Percentiles rank a stretch among this genome's conserved stretches.
Conservation (phyloP, 2,888 invertebrate genomes). For the Scaptomyza flava region DNA sequence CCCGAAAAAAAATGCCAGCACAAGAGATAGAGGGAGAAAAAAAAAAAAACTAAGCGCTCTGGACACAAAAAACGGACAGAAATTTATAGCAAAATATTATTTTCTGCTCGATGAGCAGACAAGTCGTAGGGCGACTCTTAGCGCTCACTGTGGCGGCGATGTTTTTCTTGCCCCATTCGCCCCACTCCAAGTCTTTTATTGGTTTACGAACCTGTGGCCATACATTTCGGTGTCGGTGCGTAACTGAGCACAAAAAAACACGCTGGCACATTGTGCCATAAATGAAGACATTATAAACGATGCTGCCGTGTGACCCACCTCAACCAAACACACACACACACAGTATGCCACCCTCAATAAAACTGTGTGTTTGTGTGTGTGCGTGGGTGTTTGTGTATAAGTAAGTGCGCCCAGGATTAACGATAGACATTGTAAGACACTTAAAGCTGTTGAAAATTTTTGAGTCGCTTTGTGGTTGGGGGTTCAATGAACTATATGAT, state of each 20-base stretch:
- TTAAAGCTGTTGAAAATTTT: conserved; percentile 76
- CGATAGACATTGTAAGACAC: conserved; percentile 79
- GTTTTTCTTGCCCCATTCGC: conserved; percentile 4
- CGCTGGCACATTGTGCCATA: conserved; percentile 74
- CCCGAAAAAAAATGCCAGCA: conserved; percentile 24
- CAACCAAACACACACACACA: conserved; percentile 4
- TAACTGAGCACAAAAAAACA: conserved; percentile 73
- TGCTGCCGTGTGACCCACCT: conserved; percentile 46
- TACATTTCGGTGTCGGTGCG: conserved; percentile 76
- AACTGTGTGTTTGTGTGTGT: conserved; percentile 20
- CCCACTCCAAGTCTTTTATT: not conserved
- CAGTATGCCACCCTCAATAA: not conserved
- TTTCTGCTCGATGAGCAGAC: conserved; percentile 81
- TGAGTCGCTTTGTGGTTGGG: conserved; percentile 64
- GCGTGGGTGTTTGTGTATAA: conserved; percentile 34
- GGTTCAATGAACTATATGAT: conserved; percentile 79
- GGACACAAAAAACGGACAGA: conserved; percentile 62
- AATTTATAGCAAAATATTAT: conserved; percentile 80
- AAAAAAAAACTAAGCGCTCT: conserved; percentile 58
- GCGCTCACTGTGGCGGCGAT: conserved; percentile 62
- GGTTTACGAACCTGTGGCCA: conserved; percentile 22
- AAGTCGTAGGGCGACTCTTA: conserved; percentile 80
- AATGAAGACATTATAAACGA: conserved; percentile 80
- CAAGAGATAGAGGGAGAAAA: conserved; percentile 17
- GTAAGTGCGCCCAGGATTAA: conserved; percentile 71